phyloP scores from a whole-genome alignment of 1,140 invertebrate genomes.

The Drosophila aff. region DNA sequence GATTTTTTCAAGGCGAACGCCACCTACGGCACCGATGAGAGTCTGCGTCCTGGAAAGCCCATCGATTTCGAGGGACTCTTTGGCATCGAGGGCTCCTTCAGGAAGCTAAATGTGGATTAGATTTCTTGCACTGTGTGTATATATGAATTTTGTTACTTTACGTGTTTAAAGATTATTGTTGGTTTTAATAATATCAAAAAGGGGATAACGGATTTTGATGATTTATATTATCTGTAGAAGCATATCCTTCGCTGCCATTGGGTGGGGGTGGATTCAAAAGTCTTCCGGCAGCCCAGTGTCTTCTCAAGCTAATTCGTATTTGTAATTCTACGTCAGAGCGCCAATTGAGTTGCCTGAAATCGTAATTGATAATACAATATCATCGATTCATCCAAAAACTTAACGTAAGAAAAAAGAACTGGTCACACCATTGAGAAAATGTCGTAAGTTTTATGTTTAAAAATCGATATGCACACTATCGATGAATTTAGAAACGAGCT shows the following conservation, averaged over 20 bases:
- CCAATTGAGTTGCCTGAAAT: constrained; percentile 87
- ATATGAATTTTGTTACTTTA: constrained; percentile 1
- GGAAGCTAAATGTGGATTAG: constrained; percentile 74
- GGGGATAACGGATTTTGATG: background rate
- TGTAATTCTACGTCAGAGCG: constrained; percentile 87
- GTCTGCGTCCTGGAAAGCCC: constrained; percentile 87
- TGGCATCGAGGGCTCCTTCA: constrained; percentile 76
- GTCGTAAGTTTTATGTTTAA: background rate
- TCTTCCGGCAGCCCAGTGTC: constrained; percentile 86
- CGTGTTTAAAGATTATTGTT: background rate
- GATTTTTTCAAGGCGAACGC: constrained; percentile 87
- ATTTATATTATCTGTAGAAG: constrained; percentile 49
- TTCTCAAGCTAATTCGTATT: constrained; percentile 87
- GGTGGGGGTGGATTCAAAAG: constrained; percentile 87
- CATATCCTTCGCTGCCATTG: constrained; percentile 89
- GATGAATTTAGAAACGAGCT: background rate
- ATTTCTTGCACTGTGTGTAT: background rate
- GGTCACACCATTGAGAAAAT: background rate
- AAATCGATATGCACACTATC: background rate
- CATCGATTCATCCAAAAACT: too few species aligned
- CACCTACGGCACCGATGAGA: constrained; percentile 86
- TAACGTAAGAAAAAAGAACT: background rate
- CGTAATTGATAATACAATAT: too few species aligned
- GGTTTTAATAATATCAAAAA: background rate
- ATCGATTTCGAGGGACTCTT: constrained; percentile 86